phyloP scores from a whole-genome alignment of 1,140 invertebrate species.

The Saccostrea glomerata region DNA sequence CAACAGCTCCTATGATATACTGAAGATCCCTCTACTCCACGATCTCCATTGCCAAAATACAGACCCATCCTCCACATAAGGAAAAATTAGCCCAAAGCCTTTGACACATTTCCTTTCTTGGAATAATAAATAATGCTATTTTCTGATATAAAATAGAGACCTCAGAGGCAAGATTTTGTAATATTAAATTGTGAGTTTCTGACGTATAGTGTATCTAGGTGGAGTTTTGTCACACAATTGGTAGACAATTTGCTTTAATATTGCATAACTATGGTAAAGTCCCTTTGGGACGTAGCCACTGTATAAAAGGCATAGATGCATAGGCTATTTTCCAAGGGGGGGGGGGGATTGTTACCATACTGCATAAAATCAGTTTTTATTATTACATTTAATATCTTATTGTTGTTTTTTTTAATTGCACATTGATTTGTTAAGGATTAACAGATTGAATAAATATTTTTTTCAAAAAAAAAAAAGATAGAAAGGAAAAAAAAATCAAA shows the following conservation, averaged over 20 bases:
- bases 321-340: background rate
- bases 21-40: background rate
- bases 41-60: constrained; percentile 17
- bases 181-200: constrained; percentile 17
- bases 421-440: too few species aligned
- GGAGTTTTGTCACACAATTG: constrained; percentile 20
- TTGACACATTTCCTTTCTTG: constrained; percentile 22
- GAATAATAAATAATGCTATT: constrained; percentile 25
- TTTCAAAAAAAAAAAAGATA: too few species aligned
- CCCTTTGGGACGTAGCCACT: background rate
- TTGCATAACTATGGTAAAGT: background rate
- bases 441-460: too few species aligned
- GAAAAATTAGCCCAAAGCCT: constrained; percentile 28
- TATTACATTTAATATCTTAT: too few species aligned
- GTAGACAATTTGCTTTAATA: constrained; percentile 17
- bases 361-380: too few species aligned
- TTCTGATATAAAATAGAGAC: constrained; percentile 25
- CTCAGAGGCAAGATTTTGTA: background rate
- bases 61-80: constrained; percentile 25
- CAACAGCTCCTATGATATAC: constrained; percentile 9
- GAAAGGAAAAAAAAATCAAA: too few species aligned
- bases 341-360: background rate
- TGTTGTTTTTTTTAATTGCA: too few species aligned
- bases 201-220: constrained; percentile 2
- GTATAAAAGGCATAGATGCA: background rate